Conservation (phyloP, 2,888 invertebrate genomes). For the Spodoptera littoralis region DNA sequence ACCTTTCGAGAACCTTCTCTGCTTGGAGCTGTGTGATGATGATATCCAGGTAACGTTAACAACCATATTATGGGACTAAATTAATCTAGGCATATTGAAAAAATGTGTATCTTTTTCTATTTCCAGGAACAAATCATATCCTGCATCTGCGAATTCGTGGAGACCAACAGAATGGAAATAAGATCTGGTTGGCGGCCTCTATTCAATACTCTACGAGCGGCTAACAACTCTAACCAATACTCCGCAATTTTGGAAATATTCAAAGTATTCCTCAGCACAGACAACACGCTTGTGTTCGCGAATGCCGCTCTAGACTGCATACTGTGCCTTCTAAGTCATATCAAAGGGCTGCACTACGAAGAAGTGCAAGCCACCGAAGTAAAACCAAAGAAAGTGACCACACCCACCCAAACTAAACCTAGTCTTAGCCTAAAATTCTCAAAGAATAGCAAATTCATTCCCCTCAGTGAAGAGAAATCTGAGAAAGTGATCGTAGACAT, state of each 20-base stretch:
- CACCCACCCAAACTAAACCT: slow-evolving; percentile 75
- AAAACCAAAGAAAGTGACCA: slow-evolving; percentile 75
- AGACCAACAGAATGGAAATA: slow-evolving; percentile 97
- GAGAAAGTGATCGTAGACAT: slow-evolving; percentile 88
- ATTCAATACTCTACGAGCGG: slow-evolving; percentile 97
- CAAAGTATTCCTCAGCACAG: slow-evolving; percentile 96
- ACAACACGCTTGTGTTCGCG: slow-evolving; percentile 97
- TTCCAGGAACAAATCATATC: slow-evolving; percentile 95
- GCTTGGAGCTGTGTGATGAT: slow-evolving; percentile 96
- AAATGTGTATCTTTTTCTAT: slow-evolving; percentile 6
- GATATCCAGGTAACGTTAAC: slow-evolving; percentile 93
- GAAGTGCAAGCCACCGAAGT: slow-evolving; percentile 85
- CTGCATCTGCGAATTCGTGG: slow-evolving; percentile 98
- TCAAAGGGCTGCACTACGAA: slow-evolving; percentile 91
- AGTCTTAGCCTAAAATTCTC: slow-evolving; percentile 82
- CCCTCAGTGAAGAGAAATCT: slow-evolving; percentile 83
- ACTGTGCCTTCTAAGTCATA: slow-evolving; percentile 93
- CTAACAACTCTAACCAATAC: slow-evolving; percentile 92
- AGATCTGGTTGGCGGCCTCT: slow-evolving; percentile 98
- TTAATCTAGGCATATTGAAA: no score
- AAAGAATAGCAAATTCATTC: slow-evolving; percentile 85
- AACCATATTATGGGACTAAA: no score
- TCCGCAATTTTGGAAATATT: slow-evolving; percentile 96
- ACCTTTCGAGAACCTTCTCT: slow-evolving; percentile 97
- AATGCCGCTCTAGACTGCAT: slow-evolving; percentile 98